Percentiles rank a stretch among this genome's conserved stretches.
These are phyloP conservation scores for Chanos chanos DNA, from an alignment of 2,797 vertebrate genomes.

Conservation along the genomic window DNA sequence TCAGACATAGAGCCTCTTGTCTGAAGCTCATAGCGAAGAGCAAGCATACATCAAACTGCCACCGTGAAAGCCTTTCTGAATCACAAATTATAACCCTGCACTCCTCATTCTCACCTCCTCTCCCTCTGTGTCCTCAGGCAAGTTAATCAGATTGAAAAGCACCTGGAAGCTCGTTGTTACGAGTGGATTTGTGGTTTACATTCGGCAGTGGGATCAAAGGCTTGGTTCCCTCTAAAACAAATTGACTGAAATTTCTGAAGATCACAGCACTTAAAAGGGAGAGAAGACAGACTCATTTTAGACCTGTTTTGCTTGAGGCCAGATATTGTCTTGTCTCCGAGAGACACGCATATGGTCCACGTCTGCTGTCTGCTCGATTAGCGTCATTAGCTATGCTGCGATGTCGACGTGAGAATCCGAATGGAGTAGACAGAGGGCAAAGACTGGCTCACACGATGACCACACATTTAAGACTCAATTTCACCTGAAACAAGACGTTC, in stretches of 20 bases:
- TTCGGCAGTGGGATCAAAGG: constrained; percentile 65
- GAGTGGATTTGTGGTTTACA: constrained; percentile 55
- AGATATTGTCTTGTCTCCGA: constrained; percentile 9
- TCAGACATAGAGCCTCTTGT: constrained; percentile 3
- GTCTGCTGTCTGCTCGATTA: too few species aligned
- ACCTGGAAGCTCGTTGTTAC: constrained; percentile 32
- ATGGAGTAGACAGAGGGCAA: too few species aligned
- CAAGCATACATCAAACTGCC: constrained; percentile 1
- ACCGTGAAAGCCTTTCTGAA: constrained; percentile 29
- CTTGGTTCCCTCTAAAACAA: constrained; percentile 55
- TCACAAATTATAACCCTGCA: constrained; percentile 36
- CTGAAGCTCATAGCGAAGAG: constrained; percentile 18
- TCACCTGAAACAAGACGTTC: too few species aligned
- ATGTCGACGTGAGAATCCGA: too few species aligned
- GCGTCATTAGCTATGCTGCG: too few species aligned
- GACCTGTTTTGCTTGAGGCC: constrained; percentile 49
- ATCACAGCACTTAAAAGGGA: constrained; percentile 31
- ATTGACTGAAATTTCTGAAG: constrained; percentile 49
- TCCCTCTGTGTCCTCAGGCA: background rate
- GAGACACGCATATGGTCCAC: too few species aligned
- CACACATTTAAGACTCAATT: too few species aligned
- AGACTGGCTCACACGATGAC: too few species aligned
- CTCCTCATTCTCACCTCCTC: constrained; percentile 9
- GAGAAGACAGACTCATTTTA: constrained; percentile 56
- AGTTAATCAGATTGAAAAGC: constrained; percentile 1